Evolutionary conservation across 2,797 vertebrate genomes (phyloP).

Genomic region (Phataginus tetradactyla): DNA sequence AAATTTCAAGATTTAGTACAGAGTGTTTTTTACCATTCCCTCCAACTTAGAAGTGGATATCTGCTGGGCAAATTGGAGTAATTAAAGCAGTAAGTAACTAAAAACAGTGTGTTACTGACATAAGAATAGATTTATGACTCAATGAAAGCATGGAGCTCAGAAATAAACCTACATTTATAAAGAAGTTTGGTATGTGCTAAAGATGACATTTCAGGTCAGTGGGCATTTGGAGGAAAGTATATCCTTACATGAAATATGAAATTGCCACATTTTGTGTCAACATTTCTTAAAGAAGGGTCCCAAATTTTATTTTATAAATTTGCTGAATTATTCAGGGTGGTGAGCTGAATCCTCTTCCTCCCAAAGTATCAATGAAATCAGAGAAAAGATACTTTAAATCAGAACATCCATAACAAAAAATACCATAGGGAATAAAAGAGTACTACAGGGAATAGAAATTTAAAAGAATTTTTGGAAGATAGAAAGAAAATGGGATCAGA

Average conservation of each 20-base stretch:
- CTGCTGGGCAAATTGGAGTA: neutral
- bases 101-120: neutral
- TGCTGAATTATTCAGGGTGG: neutral
- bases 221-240: neutral
- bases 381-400: constrained; percentile 25
- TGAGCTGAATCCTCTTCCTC: neutral
- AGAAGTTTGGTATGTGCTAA: neutral
- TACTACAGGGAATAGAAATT: neutral
- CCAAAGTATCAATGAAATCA: constrained; percentile 19
- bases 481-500: neutral
- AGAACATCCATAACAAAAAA: neutral
- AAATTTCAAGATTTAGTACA: neutral
- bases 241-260: neutral
- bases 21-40: neutral
- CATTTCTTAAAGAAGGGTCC: neutral
- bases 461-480: neutral
- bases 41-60: neutral
- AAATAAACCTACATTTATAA: neutral
- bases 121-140: neutral
- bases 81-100: constrained; percentile 5
- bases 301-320: neutral
- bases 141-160: neutral
- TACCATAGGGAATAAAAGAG: neutral
- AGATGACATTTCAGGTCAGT: neutral
- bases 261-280: neutral